Percentiles rank a stretch among this genome's conserved stretches.
Evolutionary conservation across 2,888 invertebrate genomes (phyloP).

Genomic region (Parnassius mnemosyne): DNA sequence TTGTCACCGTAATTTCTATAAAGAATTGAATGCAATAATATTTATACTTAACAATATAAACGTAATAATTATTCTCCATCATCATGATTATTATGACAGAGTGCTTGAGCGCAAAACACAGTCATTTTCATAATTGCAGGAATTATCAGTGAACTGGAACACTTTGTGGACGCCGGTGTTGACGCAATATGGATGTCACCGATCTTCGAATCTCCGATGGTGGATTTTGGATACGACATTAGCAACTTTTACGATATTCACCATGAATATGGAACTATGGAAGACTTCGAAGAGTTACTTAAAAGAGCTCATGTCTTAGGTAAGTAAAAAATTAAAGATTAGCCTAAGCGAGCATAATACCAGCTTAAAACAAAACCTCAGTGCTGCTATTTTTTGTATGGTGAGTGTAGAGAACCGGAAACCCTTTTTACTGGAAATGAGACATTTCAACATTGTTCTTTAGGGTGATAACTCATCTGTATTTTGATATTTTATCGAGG

Average conservation of each 20-base stretch:
- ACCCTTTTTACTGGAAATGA: too few relatives aligned
- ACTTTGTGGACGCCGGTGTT: conserved; percentile 85
- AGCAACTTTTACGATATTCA: conserved; percentile 88
- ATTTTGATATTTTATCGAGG: too few relatives aligned
- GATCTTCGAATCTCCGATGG: conserved; percentile 90
- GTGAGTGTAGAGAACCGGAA: too few relatives aligned
- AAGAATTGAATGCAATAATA: too few relatives aligned
- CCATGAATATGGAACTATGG: conserved; percentile 85
- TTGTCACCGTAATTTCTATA: too few relatives aligned
- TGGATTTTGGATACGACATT: conserved; percentile 94
- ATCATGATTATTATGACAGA: too few relatives aligned
- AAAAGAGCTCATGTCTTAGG: conserved; percentile 79
- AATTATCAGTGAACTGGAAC: conserved; percentile 79
- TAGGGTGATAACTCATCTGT: too few relatives aligned
- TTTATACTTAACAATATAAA: too few relatives aligned
- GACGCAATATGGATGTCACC: conserved; percentile 92
- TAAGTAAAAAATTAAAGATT: conserved; percentile 29
- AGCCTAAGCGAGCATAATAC: too few relatives aligned
- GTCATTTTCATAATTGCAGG: conserved; percentile 45
- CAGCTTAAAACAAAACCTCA: not conserved
- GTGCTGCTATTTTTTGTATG: not conserved
- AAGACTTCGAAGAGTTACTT: conserved; percentile 84
- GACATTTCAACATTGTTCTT: too few relatives aligned
- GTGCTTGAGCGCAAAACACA: too few relatives aligned
- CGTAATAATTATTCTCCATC: too few relatives aligned